Conservation (phyloP, 2,113 vertebrate genomes). For the Ageneiosus marmoratus region DNA sequence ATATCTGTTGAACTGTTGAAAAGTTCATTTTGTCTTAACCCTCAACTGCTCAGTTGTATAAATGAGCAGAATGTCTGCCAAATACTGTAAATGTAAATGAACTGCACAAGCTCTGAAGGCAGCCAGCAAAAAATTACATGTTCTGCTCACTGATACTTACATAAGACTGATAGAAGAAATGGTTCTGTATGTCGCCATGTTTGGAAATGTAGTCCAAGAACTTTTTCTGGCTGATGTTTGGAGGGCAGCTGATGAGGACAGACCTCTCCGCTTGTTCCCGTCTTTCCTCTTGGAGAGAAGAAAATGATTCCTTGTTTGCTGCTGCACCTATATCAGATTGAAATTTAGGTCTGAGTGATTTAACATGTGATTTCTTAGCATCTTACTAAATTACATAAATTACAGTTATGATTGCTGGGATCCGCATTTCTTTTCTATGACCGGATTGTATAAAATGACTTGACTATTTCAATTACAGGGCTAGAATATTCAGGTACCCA, state of each 20-base stretch:
- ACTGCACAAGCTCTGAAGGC: no score
- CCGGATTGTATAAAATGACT: background rate
- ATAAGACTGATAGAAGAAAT: conserved; percentile 90
- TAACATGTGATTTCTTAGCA: background rate
- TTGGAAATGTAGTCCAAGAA: conserved; percentile 82
- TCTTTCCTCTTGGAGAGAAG: conserved; percentile 76
- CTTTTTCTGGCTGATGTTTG: conserved; percentile 76
- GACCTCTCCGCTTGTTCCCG: conserved; percentile 82
- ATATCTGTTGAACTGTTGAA: background rate
- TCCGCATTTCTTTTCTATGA: background rate
- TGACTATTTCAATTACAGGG: no score
- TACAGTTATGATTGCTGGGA: background rate
- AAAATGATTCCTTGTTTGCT: conserved; percentile 71
- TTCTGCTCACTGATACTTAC: conserved; percentile 74
- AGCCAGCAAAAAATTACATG: no score
- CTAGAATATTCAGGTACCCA: no score
- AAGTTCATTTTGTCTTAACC: background rate
- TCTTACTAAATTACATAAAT: no score
- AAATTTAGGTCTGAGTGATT: background rate
- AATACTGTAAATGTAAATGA: no score
- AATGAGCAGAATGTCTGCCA: no score
- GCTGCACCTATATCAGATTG: background rate
- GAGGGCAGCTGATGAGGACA: conserved; percentile 84
- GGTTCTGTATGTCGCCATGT: conserved; percentile 80
- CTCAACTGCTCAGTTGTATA: no score